Conservation (phyloP, 1,140 invertebrate genomes). For the Yoshiicerus persimilis region DNA sequence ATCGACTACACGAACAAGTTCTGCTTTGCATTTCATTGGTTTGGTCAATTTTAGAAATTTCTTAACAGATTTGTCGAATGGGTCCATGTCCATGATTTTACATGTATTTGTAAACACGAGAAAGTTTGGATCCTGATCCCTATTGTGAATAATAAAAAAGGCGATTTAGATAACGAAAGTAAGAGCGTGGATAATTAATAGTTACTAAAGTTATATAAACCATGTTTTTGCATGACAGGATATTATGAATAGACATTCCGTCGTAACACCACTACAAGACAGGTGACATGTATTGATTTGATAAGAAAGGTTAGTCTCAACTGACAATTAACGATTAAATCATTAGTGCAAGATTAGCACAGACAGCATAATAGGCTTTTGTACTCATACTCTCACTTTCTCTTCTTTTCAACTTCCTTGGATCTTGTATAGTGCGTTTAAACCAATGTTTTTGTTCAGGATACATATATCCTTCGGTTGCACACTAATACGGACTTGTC, state of each 20-base stretch:
- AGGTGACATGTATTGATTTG: too few relatives aligned
- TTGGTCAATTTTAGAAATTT: conserved; percentile 29
- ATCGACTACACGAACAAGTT: neutral
- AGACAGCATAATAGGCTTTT: neutral
- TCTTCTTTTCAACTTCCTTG: neutral
- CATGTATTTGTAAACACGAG: conserved; percentile 41
- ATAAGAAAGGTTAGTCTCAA: too few relatives aligned
- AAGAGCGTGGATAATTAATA: too few relatives aligned
- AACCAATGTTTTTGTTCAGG: neutral
- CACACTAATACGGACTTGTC: too few relatives aligned
- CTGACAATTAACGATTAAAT: neutral
- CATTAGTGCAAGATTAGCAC: neutral
- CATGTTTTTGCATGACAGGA: too few relatives aligned
- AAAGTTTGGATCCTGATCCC: conserved; percentile 16
- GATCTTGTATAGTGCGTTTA: neutral
- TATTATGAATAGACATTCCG: too few relatives aligned
- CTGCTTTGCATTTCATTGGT: conserved; percentile 2
- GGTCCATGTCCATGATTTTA: conserved; percentile 47
- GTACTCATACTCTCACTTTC: neutral
- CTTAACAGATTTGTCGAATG: conserved; percentile 40
- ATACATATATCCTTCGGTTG: too few relatives aligned
- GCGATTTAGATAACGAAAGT: too few relatives aligned
- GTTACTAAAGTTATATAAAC: too few relatives aligned
- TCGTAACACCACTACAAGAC: too few relatives aligned
- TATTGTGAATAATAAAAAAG: neutral